Conservation (phyloP, 2,113 vertebrate genomes). For the Aphyosemion australe region DNA sequence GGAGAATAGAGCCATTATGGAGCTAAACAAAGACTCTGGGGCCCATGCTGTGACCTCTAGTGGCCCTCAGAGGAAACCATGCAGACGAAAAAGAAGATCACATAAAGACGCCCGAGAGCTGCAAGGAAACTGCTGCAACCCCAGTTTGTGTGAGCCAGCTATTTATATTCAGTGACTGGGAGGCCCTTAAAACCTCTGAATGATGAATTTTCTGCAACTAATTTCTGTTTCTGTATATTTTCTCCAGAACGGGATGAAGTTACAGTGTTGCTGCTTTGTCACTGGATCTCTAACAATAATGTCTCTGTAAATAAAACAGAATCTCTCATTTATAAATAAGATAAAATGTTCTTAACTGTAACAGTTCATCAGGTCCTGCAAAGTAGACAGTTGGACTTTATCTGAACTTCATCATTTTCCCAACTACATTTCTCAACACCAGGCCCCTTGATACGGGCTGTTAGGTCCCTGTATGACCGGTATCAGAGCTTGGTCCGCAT, state of each 20-base stretch:
- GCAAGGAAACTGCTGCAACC: conserved; percentile 46
- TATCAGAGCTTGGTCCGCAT: no score
- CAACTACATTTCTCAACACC: no score
- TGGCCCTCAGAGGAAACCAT: conserved; percentile 64
- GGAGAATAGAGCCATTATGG: conserved; percentile 77
- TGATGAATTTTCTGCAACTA: conserved; percentile 6
- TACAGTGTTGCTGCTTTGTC: no score
- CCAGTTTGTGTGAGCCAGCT: conserved; percentile 45
- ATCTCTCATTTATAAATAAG: background rate
- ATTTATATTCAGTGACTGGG: conserved; percentile 38
- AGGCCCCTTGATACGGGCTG: no score
- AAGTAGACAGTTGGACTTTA: no score
- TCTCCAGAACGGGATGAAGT: background rate
- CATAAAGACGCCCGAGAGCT: conserved; percentile 42
- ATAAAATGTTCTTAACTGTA: background rate
- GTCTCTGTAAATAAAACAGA: background rate
- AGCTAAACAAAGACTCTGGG: conserved; percentile 70
- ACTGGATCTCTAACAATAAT: no score
- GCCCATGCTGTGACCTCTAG: conserved; percentile 74
- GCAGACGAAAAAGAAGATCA: conserved; percentile 29
- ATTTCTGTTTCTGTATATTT: background rate
- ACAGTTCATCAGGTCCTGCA: background rate
- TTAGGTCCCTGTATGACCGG: no score
- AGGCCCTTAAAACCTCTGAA: conserved; percentile 5
- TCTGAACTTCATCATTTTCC: no score